Conservation (phyloP, 2,888 invertebrate species). For the Chymomyza fuscimana region DNA sequence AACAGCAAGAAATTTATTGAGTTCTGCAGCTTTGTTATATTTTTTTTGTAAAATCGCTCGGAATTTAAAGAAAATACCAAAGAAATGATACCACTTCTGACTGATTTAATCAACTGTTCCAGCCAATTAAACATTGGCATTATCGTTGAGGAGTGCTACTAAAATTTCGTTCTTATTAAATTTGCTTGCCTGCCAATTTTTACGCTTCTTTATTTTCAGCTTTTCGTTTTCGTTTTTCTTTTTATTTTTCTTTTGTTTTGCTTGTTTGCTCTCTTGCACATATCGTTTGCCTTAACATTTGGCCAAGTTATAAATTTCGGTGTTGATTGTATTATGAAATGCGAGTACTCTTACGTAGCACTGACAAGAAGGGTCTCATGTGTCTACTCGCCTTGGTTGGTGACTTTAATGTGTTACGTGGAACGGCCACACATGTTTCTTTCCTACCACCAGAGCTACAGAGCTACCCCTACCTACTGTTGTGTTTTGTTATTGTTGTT, state of each 20-base stretch:
- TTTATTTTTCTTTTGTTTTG: neutral
- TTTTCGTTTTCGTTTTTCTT: neutral
- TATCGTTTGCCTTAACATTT: too few relatives aligned
- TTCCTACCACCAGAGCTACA: neutral
- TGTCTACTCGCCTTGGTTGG: slow-evolving; percentile 43
- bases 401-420: slow-evolving; percentile 44
- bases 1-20: slow-evolving; percentile 15
- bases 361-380: slow-evolving; percentile 40
- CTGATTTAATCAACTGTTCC: slow-evolving; percentile 50
- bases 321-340: slow-evolving; percentile 34
- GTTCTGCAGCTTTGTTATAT: neutral
- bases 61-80: neutral
- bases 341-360: neutral
- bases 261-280: neutral
- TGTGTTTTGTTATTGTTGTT: slow-evolving; percentile 11
- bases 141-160: neutral
- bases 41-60: neutral
- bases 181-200: slow-evolving; percentile 28
- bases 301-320: slow-evolving; percentile 34
- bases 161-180: slow-evolving; percentile 49
- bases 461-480: neutral
- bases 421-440: slow-evolving; percentile 45
- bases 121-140: slow-evolving; percentile 44
- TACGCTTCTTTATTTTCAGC: neutral
- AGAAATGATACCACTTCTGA: neutral